These are phyloP conservation scores for Lepidocyrtoides sp. DNA, from an alignment of 2,888 invertebrate species.

Conservation along the genomic window DNA sequence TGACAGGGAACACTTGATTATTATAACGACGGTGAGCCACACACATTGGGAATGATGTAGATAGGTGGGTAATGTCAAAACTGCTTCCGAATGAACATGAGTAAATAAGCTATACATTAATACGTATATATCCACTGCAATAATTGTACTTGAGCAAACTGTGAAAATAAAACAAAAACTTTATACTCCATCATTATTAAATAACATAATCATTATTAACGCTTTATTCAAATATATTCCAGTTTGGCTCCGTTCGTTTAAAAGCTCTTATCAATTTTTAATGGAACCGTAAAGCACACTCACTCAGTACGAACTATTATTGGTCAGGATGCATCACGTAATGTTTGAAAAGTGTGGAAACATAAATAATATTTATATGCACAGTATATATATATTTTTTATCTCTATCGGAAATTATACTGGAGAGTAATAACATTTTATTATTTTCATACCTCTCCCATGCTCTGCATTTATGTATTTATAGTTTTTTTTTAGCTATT, in stretches of 20 bases:
- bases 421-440: conserved; percentile 37
- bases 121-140: too few species aligned
- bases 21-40: neutral
- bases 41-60: neutral
- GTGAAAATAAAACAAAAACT: conserved; percentile 3
- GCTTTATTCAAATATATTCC: neutral
- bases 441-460: conserved; percentile 5
- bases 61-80: neutral
- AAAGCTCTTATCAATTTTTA: conserved; percentile 31
- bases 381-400: too few species aligned
- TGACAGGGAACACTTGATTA: neutral
- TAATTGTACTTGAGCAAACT: neutral
- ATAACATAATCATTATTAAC: neutral
- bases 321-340: neutral
- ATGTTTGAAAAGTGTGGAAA: neutral
- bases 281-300: neutral
- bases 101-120: neutral
- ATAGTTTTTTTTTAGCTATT: too few species aligned
- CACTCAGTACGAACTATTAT: neutral
- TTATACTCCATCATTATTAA: neutral
- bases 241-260: neutral
- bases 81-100: conserved; percentile 5
- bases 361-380: neutral
- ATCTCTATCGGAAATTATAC: conserved; percentile 7
- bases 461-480: too few species aligned